A percentile compares a stretch with the other conserved stretches of the same genome.
phyloP scores from a whole-genome alignment of 2,797 vertebrate species.

The Coilia nasus region DNA sequence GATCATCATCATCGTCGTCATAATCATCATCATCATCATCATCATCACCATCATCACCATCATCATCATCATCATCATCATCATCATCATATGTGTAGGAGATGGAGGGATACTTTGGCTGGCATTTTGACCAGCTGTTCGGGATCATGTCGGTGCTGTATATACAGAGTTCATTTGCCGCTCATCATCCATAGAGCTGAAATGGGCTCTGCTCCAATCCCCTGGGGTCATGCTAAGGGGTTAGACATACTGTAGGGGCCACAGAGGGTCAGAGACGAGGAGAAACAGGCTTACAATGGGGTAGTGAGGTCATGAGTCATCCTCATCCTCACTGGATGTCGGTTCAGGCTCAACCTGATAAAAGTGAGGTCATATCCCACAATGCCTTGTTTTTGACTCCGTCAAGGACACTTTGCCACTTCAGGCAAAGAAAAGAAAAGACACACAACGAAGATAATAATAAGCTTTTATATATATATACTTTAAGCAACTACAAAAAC shows the following conservation, averaged over 20 bases:
- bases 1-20: not conserved
- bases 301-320: conserved; percentile 33
- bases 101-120: not conserved
- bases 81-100: not conserved
- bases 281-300: conserved; percentile 21
- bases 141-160: not conserved
- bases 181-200: not conserved
- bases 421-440: too few species aligned
- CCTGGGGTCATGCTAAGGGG: not conserved
- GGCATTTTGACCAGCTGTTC: not conserved
- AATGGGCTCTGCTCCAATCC: not conserved
- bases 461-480: not conserved
- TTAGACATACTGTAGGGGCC: not conserved
- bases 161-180: not conserved
- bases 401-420: too few species aligned
- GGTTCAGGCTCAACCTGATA: conserved; percentile 34
- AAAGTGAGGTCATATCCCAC: conserved; percentile 35
- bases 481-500: too few species aligned
- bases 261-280: not conserved
- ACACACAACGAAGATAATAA: not conserved
- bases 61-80: too few species aligned
- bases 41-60: too few species aligned
- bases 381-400: conserved; percentile 24
- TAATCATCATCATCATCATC: too few species aligned
- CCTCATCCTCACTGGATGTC: conserved; percentile 21